Evolutionary conservation across 2,113 vertebrate genomes (phyloP).

Genomic region (Ammodytes dubius): DNA sequence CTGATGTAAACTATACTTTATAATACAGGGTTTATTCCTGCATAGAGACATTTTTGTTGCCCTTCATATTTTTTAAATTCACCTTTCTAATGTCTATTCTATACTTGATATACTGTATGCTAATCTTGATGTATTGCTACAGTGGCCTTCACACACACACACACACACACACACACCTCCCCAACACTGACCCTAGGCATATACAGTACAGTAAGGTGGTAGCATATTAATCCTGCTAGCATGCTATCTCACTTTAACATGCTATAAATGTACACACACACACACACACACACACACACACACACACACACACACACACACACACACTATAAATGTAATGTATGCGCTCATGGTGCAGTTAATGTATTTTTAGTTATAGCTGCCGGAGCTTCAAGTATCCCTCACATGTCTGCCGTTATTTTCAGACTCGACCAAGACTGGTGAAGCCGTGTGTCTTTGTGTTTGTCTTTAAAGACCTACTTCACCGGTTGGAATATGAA

Average conservation of each 20-base stretch:
- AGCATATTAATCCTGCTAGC: slow-evolving; percentile 25
- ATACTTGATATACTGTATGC: too few species aligned
- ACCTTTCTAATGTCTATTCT: too few species aligned
- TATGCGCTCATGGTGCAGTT: background rate
- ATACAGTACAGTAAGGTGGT: background rate
- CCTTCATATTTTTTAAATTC: too few species aligned
- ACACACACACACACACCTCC: too few species aligned
- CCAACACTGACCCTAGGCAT: too few species aligned
- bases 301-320: too few species aligned
- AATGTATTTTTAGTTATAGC: slow-evolving; percentile 50
- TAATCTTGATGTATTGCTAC: too few species aligned
- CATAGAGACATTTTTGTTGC: too few species aligned
- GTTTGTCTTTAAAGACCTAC: background rate
- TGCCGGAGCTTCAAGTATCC: slow-evolving; percentile 42
- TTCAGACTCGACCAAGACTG: background rate
- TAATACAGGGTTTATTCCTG: background rate
- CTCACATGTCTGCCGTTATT: slow-evolving; percentile 36
- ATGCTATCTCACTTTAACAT: slow-evolving; percentile 32
- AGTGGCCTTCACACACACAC: too few species aligned
- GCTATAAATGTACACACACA: slow-evolving; percentile 25
- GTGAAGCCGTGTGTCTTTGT: too few species aligned
- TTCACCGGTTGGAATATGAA: background rate
- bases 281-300: too few species aligned
- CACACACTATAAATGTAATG: background rate
- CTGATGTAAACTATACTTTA: slow-evolving; percentile 2